phyloP scores from a whole-genome alignment of 2,797 vertebrate genomes.

The Sebastiscus tertius region DNA sequence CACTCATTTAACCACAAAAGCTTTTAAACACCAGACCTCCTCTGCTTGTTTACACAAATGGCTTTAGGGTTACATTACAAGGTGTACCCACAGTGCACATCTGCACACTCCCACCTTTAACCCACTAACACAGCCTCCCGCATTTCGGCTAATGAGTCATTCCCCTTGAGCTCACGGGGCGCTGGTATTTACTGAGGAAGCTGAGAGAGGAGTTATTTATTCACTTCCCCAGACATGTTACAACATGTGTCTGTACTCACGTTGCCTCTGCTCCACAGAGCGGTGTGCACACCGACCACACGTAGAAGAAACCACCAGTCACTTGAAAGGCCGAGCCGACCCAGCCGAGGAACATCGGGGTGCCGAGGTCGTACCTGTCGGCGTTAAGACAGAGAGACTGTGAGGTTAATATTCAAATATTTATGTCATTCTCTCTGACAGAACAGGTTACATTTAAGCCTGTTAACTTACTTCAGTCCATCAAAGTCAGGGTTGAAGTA shows the following conservation, averaged over 20 bases:
- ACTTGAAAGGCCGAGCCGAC: slow-evolving; percentile 90
- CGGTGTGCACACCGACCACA: slow-evolving; percentile 81
- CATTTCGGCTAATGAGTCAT: background rate
- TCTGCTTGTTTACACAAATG: background rate
- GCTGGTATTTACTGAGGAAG: slow-evolving; percentile 21
- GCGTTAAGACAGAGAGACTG: background rate
- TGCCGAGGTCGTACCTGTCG: slow-evolving; percentile 92
- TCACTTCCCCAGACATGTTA: background rate
- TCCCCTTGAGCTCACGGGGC: background rate
- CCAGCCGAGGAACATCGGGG: slow-evolving; percentile 96
- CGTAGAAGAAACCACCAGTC: slow-evolving; percentile 90
- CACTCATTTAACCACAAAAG: background rate
- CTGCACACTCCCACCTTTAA: background rate
- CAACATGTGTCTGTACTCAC: slow-evolving; percentile 63
- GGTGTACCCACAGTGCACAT: background rate
- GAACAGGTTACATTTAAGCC: background rate
- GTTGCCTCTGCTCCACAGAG: slow-evolving; percentile 51
- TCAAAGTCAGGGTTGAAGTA: slow-evolving; percentile 70
- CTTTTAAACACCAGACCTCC: background rate
- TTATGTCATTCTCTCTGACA: background rate
- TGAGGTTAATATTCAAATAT: background rate
- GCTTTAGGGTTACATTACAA: background rate
- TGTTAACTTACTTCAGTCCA: slow-evolving; percentile 73
- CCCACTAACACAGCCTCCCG: background rate
- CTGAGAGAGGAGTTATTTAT: background rate